Conservation (phyloP, 2,113 vertebrate genomes). For the Centrocercus urophasianus region DNA sequence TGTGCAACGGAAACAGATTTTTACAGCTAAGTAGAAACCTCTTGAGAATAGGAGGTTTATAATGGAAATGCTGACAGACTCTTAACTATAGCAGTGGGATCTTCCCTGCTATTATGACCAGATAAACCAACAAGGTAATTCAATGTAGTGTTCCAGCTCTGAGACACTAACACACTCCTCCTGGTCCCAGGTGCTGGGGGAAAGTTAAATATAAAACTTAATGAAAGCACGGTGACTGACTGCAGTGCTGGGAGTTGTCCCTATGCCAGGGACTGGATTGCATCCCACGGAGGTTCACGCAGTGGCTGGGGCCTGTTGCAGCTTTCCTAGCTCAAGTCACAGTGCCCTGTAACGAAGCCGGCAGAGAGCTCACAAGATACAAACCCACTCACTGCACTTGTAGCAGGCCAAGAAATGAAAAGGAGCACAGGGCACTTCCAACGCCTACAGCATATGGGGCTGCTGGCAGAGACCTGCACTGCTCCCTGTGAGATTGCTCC, state of each 20-base stretch:
- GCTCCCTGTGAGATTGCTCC: not conserved
- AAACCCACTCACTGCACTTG: not conserved
- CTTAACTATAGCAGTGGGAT: constrained; percentile 64
- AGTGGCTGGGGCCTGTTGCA: not conserved
- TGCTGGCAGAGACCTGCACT: not conserved
- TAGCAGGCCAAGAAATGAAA: not conserved
- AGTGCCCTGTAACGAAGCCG: not conserved
- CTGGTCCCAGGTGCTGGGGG: constrained; percentile 47
- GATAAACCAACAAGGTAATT: constrained; percentile 74
- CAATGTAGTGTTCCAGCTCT: constrained; percentile 59
- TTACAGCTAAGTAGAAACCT: constrained; percentile 56
- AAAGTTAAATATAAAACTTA: constrained; percentile 71
- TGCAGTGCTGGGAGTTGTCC: constrained; percentile 16
- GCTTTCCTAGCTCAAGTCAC: not conserved
- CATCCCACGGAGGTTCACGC: not conserved
- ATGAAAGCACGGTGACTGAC: constrained; percentile 40
- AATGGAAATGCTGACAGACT: constrained; percentile 70
- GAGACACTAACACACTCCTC: constrained; percentile 48
- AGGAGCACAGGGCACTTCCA: not conserved
- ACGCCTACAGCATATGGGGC: rapidly evolving
- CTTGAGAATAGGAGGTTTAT: constrained; percentile 42
- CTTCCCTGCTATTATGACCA: constrained; percentile 64
- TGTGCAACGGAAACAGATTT: constrained; percentile 37
- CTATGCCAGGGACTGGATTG: not conserved
- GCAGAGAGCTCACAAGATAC: not conserved